These are phyloP conservation scores for Temnothorax longispinosus DNA, from an alignment of 1,140 invertebrate genomes.

Conservation along the genomic window DNA sequence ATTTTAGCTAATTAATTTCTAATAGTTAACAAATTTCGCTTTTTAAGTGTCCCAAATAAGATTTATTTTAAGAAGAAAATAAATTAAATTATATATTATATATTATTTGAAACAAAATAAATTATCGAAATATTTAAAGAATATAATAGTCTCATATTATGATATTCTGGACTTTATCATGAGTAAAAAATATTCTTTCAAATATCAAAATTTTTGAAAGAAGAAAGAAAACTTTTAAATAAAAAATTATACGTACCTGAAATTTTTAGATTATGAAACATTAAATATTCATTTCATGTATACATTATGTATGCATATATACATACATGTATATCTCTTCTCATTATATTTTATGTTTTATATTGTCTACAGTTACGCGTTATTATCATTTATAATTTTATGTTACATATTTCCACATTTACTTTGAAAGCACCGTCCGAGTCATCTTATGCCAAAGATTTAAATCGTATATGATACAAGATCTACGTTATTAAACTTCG, in stretches of 20 bases:
- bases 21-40: background rate
- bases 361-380: background rate
- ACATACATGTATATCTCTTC: background rate
- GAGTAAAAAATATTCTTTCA: background rate
- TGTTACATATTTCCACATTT: too few relatives aligned
- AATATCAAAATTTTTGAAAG: background rate
- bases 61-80: background rate
- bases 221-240: background rate
- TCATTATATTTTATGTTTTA: background rate
- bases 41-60: background rate
- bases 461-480: background rate
- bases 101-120: background rate
- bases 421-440: background rate
- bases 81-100: too few relatives aligned
- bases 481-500: background rate
- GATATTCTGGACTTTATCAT: background rate
- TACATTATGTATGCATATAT: background rate
- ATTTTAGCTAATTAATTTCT: background rate
- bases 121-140: background rate
- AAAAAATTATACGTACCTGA: background rate
- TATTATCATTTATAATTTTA: constrained; percentile 9
- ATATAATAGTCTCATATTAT: background rate
- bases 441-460: background rate
- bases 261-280: background rate
- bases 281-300: background rate